Conservation (phyloP, 2,113 vertebrate genomes). For the Sceloporus undulatus region DNA sequence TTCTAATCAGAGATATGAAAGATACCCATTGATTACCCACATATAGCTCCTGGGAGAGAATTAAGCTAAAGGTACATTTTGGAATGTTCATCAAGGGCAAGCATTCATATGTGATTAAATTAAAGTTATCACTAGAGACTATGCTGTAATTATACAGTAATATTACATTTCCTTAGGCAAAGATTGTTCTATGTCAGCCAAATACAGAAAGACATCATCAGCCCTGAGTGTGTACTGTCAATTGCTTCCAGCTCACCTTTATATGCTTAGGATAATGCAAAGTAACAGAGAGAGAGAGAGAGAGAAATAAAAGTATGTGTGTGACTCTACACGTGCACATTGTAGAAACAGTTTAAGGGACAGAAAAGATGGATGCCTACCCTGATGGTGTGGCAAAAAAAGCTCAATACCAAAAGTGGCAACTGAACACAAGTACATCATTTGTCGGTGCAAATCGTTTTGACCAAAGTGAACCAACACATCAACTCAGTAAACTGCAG, state of each 20-base stretch:
- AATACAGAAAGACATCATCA: not conserved
- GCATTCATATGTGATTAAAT: slow-evolving; percentile 26
- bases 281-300: not conserved
- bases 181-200: slow-evolving; percentile 45
- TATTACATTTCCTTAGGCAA: slow-evolving; percentile 55
- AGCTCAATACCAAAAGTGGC: not conserved
- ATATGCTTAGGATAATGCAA: not conserved
- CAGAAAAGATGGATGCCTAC: not conserved
- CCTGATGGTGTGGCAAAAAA: not conserved
- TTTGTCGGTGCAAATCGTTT: not conserved
- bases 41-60: rapidly evolving
- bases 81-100: slow-evolving; percentile 35
- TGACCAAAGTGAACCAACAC: not conserved
- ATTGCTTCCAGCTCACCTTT: slow-evolving; percentile 29
- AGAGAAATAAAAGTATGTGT: not conserved
- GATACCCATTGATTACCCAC: not conserved
- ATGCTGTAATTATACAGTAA: slow-evolving; percentile 29
- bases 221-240: slow-evolving; percentile 9
- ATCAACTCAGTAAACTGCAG: not conserved
- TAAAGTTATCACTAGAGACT: slow-evolving; percentile 40
- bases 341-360: not conserved
- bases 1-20: not conserved
- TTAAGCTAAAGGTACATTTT: slow-evolving; percentile 5
- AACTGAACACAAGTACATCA: not conserved
- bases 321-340: too few relatives aligned